Evolutionary conservation across 1,140 invertebrate species (phyloP), one percentile per base, ranked within the genome.

Genomic region (Zaprionus davidi): DNA sequence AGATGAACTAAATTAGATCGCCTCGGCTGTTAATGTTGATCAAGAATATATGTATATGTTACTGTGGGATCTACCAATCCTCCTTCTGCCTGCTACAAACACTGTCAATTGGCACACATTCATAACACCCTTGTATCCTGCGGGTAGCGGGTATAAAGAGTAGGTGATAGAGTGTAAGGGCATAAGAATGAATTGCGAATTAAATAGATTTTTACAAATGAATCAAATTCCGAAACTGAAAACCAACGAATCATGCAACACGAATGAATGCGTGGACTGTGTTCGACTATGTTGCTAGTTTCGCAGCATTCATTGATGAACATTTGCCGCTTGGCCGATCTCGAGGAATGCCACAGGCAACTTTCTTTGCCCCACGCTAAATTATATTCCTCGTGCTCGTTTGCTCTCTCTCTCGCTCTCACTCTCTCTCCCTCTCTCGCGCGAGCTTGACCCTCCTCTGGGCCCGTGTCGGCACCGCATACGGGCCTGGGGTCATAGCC

Each of bases 141-240:
- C 6, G 26, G 26, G 6, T 38, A 12, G 11, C 11, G 36, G 36
- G 46, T 22, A 51, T 4, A 24, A 56, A 24, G 5, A 26, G 49
- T 5, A 24, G 17, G 15, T n/a, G 15, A 57, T 12, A 13, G 26
- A 57, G 55, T 15, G 22, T 15, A 34, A 31, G 7, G 34, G 1
- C 4, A 5, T 41, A 56, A 31, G 20, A 57, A 57, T 31, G 17
- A 59, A 59, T 5, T 38, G n/a, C 9, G 17, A 12, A 59, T 36
- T 36, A 11, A 59, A 38, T 59, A 38, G 38, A 38, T 59, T 58
- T 59, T 13, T 59, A 20, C 12, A 38, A 34, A 56, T 56, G 53
- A 56, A 56, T 26, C 53, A 56, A 56, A 56, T 56, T 56, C 20
- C 17, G 46, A 12, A 51, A 51, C 6, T 28, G 53, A 55, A 17